These are phyloP conservation scores for Sorex maritimensis DNA, from an alignment of 2,797 vertebrate genomes.

Conservation along the genomic window DNA sequence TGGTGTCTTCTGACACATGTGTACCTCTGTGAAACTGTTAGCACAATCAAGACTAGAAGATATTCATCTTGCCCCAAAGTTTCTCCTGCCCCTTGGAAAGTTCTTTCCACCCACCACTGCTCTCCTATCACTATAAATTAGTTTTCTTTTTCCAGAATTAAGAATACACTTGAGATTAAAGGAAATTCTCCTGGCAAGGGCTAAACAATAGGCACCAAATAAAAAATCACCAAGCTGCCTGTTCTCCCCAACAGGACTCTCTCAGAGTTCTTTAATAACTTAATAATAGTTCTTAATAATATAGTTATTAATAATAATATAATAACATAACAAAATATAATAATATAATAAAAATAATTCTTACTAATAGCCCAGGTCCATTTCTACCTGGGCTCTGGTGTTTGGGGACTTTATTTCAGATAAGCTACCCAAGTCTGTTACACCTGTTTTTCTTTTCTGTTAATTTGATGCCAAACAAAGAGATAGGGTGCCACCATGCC, in stretches of 20 bases:
- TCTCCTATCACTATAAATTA: neutral
- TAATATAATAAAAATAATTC: no score
- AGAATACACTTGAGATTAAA: neutral
- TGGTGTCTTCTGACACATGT: neutral
- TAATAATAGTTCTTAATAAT: no score
- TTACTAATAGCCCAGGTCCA: no score
- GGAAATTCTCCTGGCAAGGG: neutral
- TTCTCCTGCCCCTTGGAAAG: neutral
- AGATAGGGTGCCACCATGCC: neutral
- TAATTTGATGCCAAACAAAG: neutral
- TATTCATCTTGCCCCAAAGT: neutral
- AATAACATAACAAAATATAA: no score
- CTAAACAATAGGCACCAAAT: neutral
- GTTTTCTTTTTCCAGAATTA: neutral
- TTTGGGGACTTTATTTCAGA: conserved; percentile 6
- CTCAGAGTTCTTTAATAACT: neutral
- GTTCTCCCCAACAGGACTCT: neutral
- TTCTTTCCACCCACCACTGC: no score
- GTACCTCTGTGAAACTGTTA: neutral
- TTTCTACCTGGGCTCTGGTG: neutral
- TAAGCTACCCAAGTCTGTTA: neutral
- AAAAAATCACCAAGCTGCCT: neutral
- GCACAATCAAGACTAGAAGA: conserved; percentile 15
- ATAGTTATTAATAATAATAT: no score
- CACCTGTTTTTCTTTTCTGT: neutral